A percentile compares a stretch with the other conserved stretches of the same genome.
These are phyloP conservation scores for Notolabrus celidotus DNA, from an alignment of 2,797 vertebrate genomes.

Conservation along the genomic window DNA sequence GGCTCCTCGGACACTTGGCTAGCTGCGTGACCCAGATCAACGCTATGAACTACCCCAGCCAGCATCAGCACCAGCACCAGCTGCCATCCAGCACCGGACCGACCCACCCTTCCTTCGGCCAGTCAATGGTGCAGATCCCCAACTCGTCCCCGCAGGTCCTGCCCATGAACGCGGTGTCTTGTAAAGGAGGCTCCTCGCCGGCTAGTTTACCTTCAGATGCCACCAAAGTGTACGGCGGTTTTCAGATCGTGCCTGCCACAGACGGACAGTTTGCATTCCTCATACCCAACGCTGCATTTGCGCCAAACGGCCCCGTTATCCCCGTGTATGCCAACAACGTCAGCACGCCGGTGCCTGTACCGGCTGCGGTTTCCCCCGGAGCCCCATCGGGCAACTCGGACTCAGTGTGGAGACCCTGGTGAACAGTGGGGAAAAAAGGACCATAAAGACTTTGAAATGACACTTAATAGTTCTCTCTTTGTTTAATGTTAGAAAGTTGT, in stretches of 20 bases:
- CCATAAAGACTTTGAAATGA: conserved; percentile 70
- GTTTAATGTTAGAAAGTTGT: conserved; percentile 75
- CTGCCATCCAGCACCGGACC: conserved; percentile 83
- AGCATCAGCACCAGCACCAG: conserved; percentile 90
- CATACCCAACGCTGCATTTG: conserved; percentile 94
- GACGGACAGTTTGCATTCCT: conserved; percentile 99
- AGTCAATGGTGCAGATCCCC: conserved; percentile 88
- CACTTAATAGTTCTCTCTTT: conserved; percentile 79
- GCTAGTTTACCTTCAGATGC: conserved; percentile 84
- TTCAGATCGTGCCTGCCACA: conserved; percentile 95
- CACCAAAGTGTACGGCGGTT: conserved; percentile 94
- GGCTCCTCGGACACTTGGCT: conserved; percentile 95
- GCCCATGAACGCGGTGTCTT: conserved; percentile 87
- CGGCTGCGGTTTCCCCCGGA: conserved; percentile 87
- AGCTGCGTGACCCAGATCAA: conserved; percentile 99
- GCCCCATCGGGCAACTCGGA: conserved; percentile 91
- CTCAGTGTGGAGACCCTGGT: conserved; percentile 98
- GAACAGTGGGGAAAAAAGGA: conserved; percentile 85
- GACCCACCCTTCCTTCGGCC: conserved; percentile 86
- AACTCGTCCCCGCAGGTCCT: conserved; percentile 87
- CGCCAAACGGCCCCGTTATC: conserved; percentile 90
- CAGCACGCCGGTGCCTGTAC: conserved; percentile 82
- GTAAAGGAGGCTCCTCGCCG: conserved; percentile 86
- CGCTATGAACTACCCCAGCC: conserved; percentile 94
- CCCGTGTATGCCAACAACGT: conserved; percentile 91